Conservation (phyloP, 1,140 invertebrate genomes). For the Nasonia longicornis region DNA sequence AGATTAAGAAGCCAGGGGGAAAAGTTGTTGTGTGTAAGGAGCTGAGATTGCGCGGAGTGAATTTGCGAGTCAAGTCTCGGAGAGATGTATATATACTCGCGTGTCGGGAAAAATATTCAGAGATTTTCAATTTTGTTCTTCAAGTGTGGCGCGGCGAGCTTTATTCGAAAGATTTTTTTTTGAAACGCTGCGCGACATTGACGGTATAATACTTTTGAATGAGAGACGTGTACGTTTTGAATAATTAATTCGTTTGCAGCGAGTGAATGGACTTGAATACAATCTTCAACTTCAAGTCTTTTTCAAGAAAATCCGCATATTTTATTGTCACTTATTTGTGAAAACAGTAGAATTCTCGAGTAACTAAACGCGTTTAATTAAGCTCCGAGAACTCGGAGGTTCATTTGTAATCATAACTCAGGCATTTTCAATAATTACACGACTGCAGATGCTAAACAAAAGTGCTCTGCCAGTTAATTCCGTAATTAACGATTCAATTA, state of each 20-base stretch:
- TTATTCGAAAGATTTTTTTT: background rate
- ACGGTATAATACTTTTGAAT: background rate
- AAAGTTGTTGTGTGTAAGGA: slow-evolving; percentile 28
- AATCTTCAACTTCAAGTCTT: background rate
- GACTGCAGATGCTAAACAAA: background rate
- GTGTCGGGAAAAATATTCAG: slow-evolving; percentile 26
- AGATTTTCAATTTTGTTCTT: slow-evolving; percentile 39
- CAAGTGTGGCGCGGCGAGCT: background rate
- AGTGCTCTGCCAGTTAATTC: background rate
- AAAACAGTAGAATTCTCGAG: background rate
- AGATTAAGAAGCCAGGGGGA: slow-evolving; percentile 34
- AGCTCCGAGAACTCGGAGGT: background rate
- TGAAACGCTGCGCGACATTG: background rate
- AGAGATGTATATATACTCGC: background rate
- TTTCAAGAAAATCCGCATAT: background rate
- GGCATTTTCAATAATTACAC: background rate
- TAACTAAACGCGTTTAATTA: background rate
- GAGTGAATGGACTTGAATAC: background rate
- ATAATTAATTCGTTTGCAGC: background rate
- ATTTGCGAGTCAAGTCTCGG: slow-evolving; percentile 25
- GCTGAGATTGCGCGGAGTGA: slow-evolving; percentile 15
- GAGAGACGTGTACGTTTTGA: slow-evolving; percentile 11
- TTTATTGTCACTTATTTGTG: background rate
- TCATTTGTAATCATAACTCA: background rate
- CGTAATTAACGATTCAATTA: slow-evolving; percentile 42